Conservation (phyloP, 2,113 vertebrate species). For the Tapirus terrestris region DNA sequence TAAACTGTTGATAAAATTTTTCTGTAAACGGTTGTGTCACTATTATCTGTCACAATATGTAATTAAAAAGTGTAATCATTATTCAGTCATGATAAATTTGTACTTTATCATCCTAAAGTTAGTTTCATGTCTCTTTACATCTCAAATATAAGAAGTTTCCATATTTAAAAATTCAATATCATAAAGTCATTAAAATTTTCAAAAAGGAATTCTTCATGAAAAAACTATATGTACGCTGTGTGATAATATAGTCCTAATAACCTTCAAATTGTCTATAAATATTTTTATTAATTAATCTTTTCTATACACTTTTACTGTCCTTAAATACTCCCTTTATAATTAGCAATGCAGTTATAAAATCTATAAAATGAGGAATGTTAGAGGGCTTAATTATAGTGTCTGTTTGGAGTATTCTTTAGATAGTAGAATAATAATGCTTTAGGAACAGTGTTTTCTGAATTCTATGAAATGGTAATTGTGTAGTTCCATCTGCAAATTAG, state of each 20-base stretch:
- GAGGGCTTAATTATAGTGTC: slow-evolving; percentile 59
- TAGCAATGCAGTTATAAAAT: not conserved
- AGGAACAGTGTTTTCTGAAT: slow-evolving; percentile 20
- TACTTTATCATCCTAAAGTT: not conserved
- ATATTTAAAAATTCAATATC: not conserved
- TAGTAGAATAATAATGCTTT: not conserved
- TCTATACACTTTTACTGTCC: not conserved
- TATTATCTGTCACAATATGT: not conserved
- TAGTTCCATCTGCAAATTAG: slow-evolving; percentile 36
- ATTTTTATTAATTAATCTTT: not conserved
- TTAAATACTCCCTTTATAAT: slow-evolving; percentile 60
- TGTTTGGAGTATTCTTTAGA: not conserved
- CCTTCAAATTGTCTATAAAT: not conserved
- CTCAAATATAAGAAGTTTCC: not conserved
- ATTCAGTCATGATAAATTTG: not conserved
- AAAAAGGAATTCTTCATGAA: not conserved
- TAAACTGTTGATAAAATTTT: not conserved
- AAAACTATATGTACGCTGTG: not conserved
- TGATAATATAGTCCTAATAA: slow-evolving; percentile 24
- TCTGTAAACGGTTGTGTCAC: not conserved
- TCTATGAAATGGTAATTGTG: slow-evolving; percentile 47
- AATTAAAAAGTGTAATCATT: not conserved
- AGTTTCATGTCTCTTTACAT: not conserved
- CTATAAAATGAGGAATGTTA: slow-evolving; percentile 44
- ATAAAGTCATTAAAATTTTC: slow-evolving; percentile 3